Base-by-base conservation (phyloP, 2,888 invertebrate species). In the Allolobophora icterica region DNA sequence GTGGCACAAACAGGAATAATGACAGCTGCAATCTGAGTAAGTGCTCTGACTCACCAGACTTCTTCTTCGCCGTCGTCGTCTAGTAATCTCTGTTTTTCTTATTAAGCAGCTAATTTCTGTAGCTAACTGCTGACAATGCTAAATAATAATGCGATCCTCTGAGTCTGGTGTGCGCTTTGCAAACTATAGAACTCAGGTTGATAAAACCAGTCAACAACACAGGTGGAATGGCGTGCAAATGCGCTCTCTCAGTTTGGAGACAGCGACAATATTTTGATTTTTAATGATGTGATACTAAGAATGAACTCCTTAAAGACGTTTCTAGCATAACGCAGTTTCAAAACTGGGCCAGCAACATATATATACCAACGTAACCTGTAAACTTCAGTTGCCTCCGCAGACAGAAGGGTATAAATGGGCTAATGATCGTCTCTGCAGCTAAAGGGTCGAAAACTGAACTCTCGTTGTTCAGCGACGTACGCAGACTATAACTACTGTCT, bases 21-120 rank as follows among this genome's bases (percentile, higher is more conserved):
- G 71, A 71, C 71, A 71, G 71, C n/a, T n/a, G n/a, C 71, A 71
- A 71, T 71, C n/a, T n/a, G n/a, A 71, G 71, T 71, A 71, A 71
- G 71, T 71, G 71, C 71, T 71, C 71, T 1, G 1, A 21, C 52
- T 52, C 71, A 17, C 0, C 52, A 52, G 52, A 52, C 52, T 52
- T 52, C 71, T 1, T 8, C 30, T 30, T 30, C 52, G 52, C 11
- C 24, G 5, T 24, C 5, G n/a, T n/a, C n/a, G n/a, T 71, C 38
- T 38, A 5, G 8, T 38, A 38, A 5, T n/a, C 30, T 71, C 71
- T 71, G 71, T 11, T 71, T 71, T 71, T 52, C 52, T n/a, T 71
- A 71, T 30, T 0, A 71, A n/a, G 8, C 71, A n/a, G 71, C n/a
- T 71, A 71, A 71, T 71, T n/a, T n/a, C 71, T 71, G 30, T 71